Percentiles rank a stretch among this genome's conserved stretches.
Evolutionary conservation across 2,113 vertebrate genomes (phyloP).

Genomic region (Aphelocoma coerulescens): DNA sequence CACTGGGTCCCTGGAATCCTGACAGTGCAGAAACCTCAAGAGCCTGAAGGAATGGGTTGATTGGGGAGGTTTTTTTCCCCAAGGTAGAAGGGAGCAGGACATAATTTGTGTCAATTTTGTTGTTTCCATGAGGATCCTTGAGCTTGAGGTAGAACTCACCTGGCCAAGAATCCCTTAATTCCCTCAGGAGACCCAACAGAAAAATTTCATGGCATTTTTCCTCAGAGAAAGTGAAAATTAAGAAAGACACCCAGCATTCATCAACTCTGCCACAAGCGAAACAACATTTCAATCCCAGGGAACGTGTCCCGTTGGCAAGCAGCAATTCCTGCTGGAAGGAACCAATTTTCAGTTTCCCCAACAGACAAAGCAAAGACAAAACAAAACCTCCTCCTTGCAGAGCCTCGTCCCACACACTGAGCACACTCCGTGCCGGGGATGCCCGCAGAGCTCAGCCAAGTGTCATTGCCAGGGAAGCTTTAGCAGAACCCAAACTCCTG

Average conservation of each 20-base stretch:
- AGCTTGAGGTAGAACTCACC: neutral
- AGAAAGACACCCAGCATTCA: neutral
- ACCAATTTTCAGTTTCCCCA: neutral
- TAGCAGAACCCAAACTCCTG: neutral
- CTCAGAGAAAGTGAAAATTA: neutral
- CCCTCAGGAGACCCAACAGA: neutral
- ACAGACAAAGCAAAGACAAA: neutral
- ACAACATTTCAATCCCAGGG: neutral
- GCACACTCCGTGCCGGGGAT: accelerated
- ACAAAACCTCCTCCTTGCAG: neutral
- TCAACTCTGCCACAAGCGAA: neutral
- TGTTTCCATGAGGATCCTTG: neutral
- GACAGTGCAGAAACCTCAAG: neutral
- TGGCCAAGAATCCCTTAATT: neutral
- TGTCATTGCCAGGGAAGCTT: neutral
- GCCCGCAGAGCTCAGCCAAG: neutral
- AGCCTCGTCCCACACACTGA: neutral
- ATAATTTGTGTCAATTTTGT: neutral
- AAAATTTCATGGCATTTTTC: neutral
- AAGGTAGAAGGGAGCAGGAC: neutral
- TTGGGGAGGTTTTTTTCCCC: accelerated
- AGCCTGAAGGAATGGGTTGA: neutral
- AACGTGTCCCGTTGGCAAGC: accelerated
- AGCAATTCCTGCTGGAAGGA: neutral
- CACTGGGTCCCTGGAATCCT: neutral